Conservation (phyloP, 2,888 invertebrate genomes). For the Bugula neritina region DNA sequence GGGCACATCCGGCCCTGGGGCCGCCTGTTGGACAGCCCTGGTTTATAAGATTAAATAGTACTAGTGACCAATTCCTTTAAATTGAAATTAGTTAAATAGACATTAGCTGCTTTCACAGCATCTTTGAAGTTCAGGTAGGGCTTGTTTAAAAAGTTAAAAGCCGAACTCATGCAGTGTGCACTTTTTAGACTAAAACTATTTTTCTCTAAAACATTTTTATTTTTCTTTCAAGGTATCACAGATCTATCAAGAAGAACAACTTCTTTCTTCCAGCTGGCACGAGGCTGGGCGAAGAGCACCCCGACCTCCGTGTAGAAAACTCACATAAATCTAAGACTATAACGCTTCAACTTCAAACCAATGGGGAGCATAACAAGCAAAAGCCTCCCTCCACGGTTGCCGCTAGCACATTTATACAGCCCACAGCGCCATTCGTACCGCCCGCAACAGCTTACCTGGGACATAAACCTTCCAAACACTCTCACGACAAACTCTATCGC, state of each 20-base stretch:
- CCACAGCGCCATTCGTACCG: neutral
- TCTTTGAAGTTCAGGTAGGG: no score
- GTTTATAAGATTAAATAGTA: no score
- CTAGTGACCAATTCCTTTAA: no score
- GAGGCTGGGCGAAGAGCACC: conserved; percentile 8
- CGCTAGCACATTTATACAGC: neutral
- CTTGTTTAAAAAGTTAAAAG: no score
- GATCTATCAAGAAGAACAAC: conserved; percentile 25
- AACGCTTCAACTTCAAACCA: conserved; percentile 9
- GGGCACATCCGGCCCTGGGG: no score
- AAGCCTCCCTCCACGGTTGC: neutral
- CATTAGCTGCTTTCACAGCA: no score
- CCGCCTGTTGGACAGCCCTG: no score
- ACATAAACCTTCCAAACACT: neutral
- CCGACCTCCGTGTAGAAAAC: conserved; percentile 15
- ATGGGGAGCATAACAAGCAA: conserved; percentile 5
- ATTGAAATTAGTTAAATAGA: no score
- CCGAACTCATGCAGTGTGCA: no score
- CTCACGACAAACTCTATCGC: neutral
- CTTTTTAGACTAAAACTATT: no score
- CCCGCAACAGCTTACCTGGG: neutral
- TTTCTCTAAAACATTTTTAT: no score
- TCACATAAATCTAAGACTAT: conserved; percentile 15
- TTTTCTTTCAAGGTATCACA: neutral
- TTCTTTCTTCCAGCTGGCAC: conserved; percentile 2